These are phyloP conservation scores for Himalopsyche phryganea DNA, from an alignment of 1,140 invertebrate genomes.

Conservation along the genomic window DNA sequence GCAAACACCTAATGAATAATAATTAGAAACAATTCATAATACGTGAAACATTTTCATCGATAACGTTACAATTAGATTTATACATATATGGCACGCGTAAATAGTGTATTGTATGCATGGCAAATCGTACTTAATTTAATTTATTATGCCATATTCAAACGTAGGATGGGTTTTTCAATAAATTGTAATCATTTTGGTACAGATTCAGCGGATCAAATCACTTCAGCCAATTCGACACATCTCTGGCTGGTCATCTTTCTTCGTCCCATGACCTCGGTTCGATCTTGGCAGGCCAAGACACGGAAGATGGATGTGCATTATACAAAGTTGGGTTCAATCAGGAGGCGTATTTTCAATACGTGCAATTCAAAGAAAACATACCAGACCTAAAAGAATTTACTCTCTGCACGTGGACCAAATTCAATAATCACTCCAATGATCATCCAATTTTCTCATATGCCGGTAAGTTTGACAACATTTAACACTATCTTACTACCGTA, in stretches of 20 bases:
- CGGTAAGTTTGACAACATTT: constrained; percentile 60
- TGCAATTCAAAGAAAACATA: constrained; percentile 66
- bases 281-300: constrained; percentile 1
- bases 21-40: too few species aligned
- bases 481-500: too few species aligned
- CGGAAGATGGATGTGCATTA: constrained; percentile 57
- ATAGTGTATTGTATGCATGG: too few species aligned
- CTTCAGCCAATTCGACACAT: constrained; percentile 34
- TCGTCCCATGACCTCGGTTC: constrained; percentile 18
- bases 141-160: too few species aligned
- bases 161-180: too few species aligned
- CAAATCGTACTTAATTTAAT: too few species aligned
- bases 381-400: constrained; percentile 78
- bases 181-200: too few species aligned
- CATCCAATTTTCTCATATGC: constrained; percentile 79
- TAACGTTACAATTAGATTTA: too few species aligned
- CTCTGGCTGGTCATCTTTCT: constrained; percentile 36
- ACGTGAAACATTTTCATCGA: too few species aligned
- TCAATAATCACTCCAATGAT: constrained; percentile 73
- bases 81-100: too few species aligned
- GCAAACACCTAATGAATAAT: too few species aligned
- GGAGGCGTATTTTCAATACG: constrained; percentile 64
- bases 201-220: constrained; percentile 30
- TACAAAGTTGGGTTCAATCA: constrained; percentile 64
- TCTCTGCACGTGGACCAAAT: constrained; percentile 76